phyloP scores from a whole-genome alignment of 2,888 invertebrate genomes.

The Sipha maydis region DNA sequence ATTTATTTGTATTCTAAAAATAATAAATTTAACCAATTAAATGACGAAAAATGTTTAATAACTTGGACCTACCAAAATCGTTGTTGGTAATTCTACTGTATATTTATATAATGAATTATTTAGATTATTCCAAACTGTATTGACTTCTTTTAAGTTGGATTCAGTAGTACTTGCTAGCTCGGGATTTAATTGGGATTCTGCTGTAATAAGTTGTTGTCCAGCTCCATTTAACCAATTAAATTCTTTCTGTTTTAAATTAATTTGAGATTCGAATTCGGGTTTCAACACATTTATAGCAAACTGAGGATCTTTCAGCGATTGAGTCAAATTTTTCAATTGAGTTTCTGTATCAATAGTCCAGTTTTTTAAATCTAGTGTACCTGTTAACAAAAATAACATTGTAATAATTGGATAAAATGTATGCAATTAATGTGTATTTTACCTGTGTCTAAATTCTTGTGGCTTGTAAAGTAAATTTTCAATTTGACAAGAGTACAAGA shows the following conservation, averaged over 20 bases:
- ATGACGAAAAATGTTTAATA: not conserved
- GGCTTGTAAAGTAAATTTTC: conserved; percentile 67
- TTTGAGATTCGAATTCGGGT: conserved; percentile 80
- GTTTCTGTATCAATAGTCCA: conserved; percentile 80
- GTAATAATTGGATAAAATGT: no score
- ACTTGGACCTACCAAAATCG: conserved; percentile 64
- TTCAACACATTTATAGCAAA: conserved; percentile 78
- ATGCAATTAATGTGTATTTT: conserved; percentile 13
- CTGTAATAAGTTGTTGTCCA: conserved; percentile 68
- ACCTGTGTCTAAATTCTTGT: conserved; percentile 56
- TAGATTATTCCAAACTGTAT: conserved; percentile 77
- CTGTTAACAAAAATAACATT: conserved; percentile 57
- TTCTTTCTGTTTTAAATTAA: conserved; percentile 80
- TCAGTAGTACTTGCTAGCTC: conserved; percentile 68
- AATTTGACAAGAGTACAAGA: conserved; percentile 76
- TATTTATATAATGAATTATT: conserved; percentile 75
- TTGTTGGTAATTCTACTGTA: conserved; percentile 78
- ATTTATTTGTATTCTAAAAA: conserved; percentile 54
- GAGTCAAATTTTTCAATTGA: conserved; percentile 70
- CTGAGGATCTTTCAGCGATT: conserved; percentile 76
- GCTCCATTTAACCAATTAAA: conserved; percentile 80
- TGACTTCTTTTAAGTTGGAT: conserved; percentile 72
- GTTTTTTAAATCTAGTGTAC: conserved; percentile 71
- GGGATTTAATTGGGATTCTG: conserved; percentile 41
- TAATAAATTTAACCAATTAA: not conserved